Evolutionary conservation across 2,888 invertebrate genomes (phyloP).

Genomic region (Stegophylla sp.): DNA sequence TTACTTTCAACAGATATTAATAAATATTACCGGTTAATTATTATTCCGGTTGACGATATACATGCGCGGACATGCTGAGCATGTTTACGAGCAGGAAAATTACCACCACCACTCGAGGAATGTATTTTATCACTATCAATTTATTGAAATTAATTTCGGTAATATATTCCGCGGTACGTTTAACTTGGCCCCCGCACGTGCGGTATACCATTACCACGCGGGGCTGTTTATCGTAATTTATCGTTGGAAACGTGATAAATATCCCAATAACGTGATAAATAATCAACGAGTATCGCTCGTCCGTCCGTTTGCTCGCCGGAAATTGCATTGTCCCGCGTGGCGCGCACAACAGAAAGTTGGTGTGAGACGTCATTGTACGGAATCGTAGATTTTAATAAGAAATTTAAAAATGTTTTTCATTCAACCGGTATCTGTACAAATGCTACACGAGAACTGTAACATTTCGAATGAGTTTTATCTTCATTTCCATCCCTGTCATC

Average conservation of each 20-base stretch:
- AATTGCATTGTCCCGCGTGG: neutral
- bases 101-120: conserved; percentile 1
- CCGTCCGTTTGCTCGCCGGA: neutral
- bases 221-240: conserved; percentile 29
- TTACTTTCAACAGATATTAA: conserved; percentile 33
- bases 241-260: conserved; percentile 11
- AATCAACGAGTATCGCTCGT: neutral
- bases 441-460: too few relatives aligned
- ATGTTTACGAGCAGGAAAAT: conserved; percentile 45
- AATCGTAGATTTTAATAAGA: too few relatives aligned
- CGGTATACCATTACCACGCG: too few relatives aligned
- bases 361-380: too few relatives aligned
- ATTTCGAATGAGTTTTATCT: too few relatives aligned
- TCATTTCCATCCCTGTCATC: too few relatives aligned
- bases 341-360: too few relatives aligned
- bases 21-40: conserved; percentile 35
- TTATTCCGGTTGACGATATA: conserved; percentile 7
- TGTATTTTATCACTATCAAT: too few relatives aligned
- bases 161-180: neutral
- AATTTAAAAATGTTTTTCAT: too few relatives aligned
- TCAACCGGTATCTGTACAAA: too few relatives aligned
- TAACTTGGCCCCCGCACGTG: neutral
- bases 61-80: conserved; percentile 7
- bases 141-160: conserved; percentile 38
- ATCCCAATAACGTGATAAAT: conserved; percentile 13